Base-by-base conservation (phyloP, 2,797 vertebrate genomes). In the Pantherophis vulpinus region DNA sequence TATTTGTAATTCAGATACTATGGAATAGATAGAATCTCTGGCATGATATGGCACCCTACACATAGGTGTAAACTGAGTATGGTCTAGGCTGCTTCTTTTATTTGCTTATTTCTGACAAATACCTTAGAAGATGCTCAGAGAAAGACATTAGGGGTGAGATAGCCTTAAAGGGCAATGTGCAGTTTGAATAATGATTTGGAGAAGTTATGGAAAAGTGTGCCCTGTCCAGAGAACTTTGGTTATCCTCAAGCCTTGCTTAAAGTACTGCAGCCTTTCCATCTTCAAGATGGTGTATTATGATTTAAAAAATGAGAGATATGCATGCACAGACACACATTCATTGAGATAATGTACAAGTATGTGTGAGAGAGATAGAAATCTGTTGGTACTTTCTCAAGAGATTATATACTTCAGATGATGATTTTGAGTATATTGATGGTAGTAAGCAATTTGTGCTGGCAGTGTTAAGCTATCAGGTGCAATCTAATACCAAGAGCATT, bases 381-480 rank as follows among this genome's bases (percentile, higher is more conserved):
- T 20, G 11, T 70, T 56, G 2, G 27, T 59, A 27, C 56, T 91
- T 12, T 63, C n/a, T 37, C 7, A 86, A 54, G 55, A 93, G 86
- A 83, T 83, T 95, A 86, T 93, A 92, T 88, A 86, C 92, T 91
- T 94, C 91, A 91, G 92, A 9, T 88, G 20, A 58, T 87, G 42
- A 92, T 92, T 89, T 96, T 94, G 94, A 96, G 94, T 90, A 63
- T 13, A 16, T 8, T 58, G 18, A 51, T 63, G 56, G 20, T 96
- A 42, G 93, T 25, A 95, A 90, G 88, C 93, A 92, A 79, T 93
- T 88, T 94, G 70, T 93, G 83, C 94, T 95, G 95, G 94, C 91
- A 95, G 93, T 54, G 2, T 70, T 94, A 93, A 86, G n/a, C 10
- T 20, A 10, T 32, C 47, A 54, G 13, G 9, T 32, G 6, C 14